Base-by-base conservation (phyloP, 2,113 vertebrate species). In the Polypterus bichir region DNA sequence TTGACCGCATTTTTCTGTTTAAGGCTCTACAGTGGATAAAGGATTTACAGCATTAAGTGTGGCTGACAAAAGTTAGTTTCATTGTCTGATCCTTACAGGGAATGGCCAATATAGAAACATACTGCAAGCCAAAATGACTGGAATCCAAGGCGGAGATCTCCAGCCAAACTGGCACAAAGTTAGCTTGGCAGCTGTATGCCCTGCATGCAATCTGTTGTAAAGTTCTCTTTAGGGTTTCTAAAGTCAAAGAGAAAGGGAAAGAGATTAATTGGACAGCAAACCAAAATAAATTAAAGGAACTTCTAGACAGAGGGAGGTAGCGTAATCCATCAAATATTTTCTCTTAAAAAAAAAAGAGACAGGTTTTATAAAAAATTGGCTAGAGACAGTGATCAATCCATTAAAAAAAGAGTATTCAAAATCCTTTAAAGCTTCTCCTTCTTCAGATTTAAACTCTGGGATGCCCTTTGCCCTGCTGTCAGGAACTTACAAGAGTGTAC, bases 81-180 rank as follows among this genome's bases (percentile, higher is more conserved):
- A 27, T 51, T 7, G 48, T 44, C 11, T 44, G 6, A 7, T 46
- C 7, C 4, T 46, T 45, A 9, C 44, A 59, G 44, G 57, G 5
- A 59, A 45, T 59, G 27, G 27, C 27, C 27, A 27, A 27, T 27
- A 27, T 27, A 27, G 27, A 27, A 27, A 27, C 27, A 27, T 27
- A 27, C 27, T 27, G 27, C 27, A 27, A 27, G 27, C 27, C 27
- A 27, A 27, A 27, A 9, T 59, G 57, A 46, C 44, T 59, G 44
- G 44, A n/a, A 6, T 44, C 44, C 6, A 45, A 45, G 44, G 46
- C 9, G 57, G 57, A 6, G 51, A 52, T 44, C 27, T 68, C 66
- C 47, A 54, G 62, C 44, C 62, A 5, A 5, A 66, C 64, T 67
- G 63, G 64, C 68, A 61, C 65, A 68, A 74, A 74, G 69, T 67